Base-by-base conservation (phyloP, 1,140 invertebrate species). In the Diploscapter pachys region DNA sequence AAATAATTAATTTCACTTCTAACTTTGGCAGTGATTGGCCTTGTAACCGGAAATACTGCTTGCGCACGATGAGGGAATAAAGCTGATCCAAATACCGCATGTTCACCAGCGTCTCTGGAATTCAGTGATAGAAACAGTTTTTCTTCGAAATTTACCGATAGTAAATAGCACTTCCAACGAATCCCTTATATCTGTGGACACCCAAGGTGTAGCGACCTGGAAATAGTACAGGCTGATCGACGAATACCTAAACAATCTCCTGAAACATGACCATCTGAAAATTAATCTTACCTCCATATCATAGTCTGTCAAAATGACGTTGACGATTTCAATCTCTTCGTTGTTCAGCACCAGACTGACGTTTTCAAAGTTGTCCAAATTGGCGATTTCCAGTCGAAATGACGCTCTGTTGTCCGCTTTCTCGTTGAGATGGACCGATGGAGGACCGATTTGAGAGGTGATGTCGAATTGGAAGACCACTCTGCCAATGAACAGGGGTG, bases 101-200 rank as follows among this genome's bases (percentile, higher is more conserved):
- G 73, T 54, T 74, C 65, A 4, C 73, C 73, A 31, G 73, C 73
- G n/a, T 74, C 73, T 63, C 73, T 74, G 49, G 13, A 69, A 68
- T 13, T 31, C 49, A 31, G 31, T 31, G 31, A 50, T 51, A 31
- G 13, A 31, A 48, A 49, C 49, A 55, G 8, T n/a, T 50, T 48
- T 8, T 31, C 31, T 9, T 11, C 48, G 13, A 8, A 49, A 4
- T 5, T n/a, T 49, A 69, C 73, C 73, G 68, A n/a, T 74, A 74
- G 49, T 74, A 74, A 4, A 74, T 54, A 53, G 65, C 73, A 55
- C 66, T 74, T 0, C 73, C 73, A 50, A 74, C 70, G 4, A 69
- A n/a, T 62, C 73, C 73, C 61, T 74, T 74, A n/a, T 74, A 74
- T 57, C 73, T 49, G 13, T 65, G 63, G 59, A 74, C 61, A 31